Percentiles rank a stretch among this genome's conserved stretches.
phyloP scores from a whole-genome alignment of 2,797 vertebrate species.

The Clarias platycephalus region DNA sequence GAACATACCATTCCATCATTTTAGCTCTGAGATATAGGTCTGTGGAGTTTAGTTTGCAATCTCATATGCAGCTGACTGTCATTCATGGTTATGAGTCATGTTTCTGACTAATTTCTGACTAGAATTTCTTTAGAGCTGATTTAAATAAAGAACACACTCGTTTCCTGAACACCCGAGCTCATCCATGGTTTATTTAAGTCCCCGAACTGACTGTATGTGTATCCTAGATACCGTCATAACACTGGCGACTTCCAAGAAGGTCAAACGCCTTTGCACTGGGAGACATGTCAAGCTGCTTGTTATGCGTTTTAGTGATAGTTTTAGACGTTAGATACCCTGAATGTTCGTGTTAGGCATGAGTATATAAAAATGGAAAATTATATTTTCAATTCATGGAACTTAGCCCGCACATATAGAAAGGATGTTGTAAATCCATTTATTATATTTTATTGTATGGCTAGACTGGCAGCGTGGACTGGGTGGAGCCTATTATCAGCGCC shows the following conservation, averaged over 20 bases:
- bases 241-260: slow-evolving; percentile 49
- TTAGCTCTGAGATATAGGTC: background rate
- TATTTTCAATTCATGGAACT: background rate
- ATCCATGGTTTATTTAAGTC: slow-evolving; percentile 56
- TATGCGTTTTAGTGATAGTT: slow-evolving; percentile 35
- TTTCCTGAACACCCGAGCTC: slow-evolving; percentile 36
- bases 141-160: slow-evolving; percentile 65
- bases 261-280: slow-evolving; percentile 39
- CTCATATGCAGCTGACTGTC: background rate
- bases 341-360: background rate
- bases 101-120: no score
- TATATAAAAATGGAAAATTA: background rate
- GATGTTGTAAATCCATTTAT: slow-evolving; percentile 5
- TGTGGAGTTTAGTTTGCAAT: background rate
- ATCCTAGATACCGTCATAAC: slow-evolving; percentile 72
- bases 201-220: slow-evolving; percentile 55
- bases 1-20: slow-evolving; percentile 47
- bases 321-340: slow-evolving; percentile 5
- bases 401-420: background rate
- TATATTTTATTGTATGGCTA: background rate
- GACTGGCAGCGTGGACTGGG: slow-evolving; percentile 2
- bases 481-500: slow-evolving; percentile 2
- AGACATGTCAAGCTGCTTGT: slow-evolving; percentile 43
- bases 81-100: background rate
- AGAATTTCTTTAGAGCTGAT: background rate